Percentiles rank a stretch among this genome's conserved stretches.
Evolutionary conservation across 2,888 invertebrate species (phyloP).

Genomic region (Pteria penguin): DNA sequence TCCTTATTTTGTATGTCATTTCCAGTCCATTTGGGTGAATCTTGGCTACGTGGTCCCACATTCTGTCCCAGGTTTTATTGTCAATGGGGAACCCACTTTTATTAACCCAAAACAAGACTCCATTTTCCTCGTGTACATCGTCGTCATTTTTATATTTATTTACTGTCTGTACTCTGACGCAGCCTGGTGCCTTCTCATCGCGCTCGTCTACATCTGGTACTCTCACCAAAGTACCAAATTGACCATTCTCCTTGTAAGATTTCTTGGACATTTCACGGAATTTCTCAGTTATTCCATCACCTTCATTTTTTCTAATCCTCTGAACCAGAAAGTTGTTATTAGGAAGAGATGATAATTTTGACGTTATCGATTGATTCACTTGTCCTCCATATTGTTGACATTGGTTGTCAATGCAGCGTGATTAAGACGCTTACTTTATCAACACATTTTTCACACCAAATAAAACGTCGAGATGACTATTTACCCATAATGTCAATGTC

Average conservation of each 20-base stretch:
- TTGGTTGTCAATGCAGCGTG: constrained; percentile 35
- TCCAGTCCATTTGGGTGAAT: constrained; percentile 74
- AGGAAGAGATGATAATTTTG: no score
- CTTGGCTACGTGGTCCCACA: constrained; percentile 78
- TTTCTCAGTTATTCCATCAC: no score
- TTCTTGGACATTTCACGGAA: constrained; percentile 17
- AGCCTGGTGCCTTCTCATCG: constrained; percentile 29
- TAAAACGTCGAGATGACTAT: no score
- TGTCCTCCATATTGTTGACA: constrained; percentile 42
- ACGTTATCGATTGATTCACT: no score
- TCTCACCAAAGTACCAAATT: constrained; percentile 47
- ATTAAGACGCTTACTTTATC: background rate
- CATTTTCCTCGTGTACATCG: constrained; percentile 73
- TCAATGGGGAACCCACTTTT: constrained; percentile 78
- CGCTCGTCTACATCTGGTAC: constrained; percentile 43
- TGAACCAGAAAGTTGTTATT: no score
- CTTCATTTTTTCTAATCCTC: no score
- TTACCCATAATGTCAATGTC: no score
- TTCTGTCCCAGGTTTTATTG: constrained; percentile 77
- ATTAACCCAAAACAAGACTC: constrained; percentile 79
- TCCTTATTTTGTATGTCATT: constrained; percentile 64
- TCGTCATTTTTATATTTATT: constrained; percentile 58
- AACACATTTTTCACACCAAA: no score
- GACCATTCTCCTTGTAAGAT: constrained; percentile 8
- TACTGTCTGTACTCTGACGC: constrained; percentile 40